A percentile compares a stretch with the other conserved stretches of the same genome.
Evolutionary conservation across 1,140 invertebrate species (phyloP).

Genomic region (Pogonus chalceus): DNA sequence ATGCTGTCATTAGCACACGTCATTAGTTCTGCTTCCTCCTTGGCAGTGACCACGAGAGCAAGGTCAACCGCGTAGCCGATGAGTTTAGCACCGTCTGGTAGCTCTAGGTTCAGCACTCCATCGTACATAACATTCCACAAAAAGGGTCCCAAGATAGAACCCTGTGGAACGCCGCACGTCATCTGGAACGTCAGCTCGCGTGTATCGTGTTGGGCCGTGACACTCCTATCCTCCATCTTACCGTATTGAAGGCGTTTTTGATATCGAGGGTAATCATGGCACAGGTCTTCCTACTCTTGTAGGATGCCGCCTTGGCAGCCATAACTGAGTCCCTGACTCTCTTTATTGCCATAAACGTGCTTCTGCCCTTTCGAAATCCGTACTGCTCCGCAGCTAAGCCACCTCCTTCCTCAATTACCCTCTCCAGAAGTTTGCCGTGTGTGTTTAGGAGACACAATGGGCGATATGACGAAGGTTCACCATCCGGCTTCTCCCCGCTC

Average conservation of each 20-base stretch:
- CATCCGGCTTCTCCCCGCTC: conserved; percentile 3
- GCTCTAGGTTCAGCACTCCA: conserved; percentile 16
- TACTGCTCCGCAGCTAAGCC: conserved; percentile 15
- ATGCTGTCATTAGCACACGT: conserved; percentile 5
- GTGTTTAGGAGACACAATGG: conserved; percentile 19
- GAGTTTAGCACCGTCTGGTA: conserved; percentile 12
- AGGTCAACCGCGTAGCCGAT: conserved; percentile 27
- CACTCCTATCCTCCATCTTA: conserved; percentile 14
- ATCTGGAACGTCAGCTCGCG: background rate
- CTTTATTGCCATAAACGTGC: conserved; percentile 16
- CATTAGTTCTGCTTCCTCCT: conserved; percentile 1
- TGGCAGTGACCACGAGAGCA: conserved; percentile 14
- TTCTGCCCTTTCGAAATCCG: conserved; percentile 17
- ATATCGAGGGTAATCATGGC: conserved; percentile 18
- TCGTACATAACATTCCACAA: conserved; percentile 29
- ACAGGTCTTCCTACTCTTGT: conserved; percentile 12
- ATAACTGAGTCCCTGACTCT: conserved; percentile 18
- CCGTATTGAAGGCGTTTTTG: conserved; percentile 21
- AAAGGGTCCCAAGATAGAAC: conserved; percentile 28
- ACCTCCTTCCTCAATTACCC: conserved; percentile 13
- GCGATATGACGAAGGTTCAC: conserved; percentile 12
- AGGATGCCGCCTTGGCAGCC: conserved; percentile 19
- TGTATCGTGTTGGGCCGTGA: conserved; percentile 1
- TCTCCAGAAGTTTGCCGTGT: conserved; percentile 18
- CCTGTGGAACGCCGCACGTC: conserved; percentile 28